Percentiles rank a stretch among this genome's conserved stretches.
phyloP scores from a whole-genome alignment of 2,888 invertebrate species.

The Apoda limacodes region DNA sequence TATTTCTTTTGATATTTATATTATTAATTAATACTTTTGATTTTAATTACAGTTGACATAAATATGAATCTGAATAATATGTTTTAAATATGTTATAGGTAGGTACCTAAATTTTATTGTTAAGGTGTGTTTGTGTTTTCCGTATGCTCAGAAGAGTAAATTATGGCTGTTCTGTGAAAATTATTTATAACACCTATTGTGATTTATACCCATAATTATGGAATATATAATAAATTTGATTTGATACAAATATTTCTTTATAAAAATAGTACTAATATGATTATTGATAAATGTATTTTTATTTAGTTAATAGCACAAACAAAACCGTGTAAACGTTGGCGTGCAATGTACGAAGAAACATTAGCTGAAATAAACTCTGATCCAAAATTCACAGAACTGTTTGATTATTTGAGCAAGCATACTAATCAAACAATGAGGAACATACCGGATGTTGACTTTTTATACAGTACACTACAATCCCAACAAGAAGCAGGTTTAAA shows the following conservation, averaged over 20 bases:
- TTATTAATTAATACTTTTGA: background rate
- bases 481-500: constrained; percentile 72
- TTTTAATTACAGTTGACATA: background rate
- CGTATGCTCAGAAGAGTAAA: no score
- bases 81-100: no score
- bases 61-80: background rate
- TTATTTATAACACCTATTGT: no score
- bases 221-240: no score
- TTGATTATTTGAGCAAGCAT: constrained; percentile 69
- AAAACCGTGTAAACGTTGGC: constrained; percentile 46
- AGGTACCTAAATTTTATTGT: no score
- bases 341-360: constrained; percentile 58
- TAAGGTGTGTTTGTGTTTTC: no score
- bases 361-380: constrained; percentile 55
- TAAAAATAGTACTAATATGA: no score
- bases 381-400: constrained; percentile 71
- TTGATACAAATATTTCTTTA: no score
- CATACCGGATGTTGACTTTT: constrained; percentile 75
- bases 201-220: no score
- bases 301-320: constrained; percentile 51
- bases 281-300: constrained; percentile 9
- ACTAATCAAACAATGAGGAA: constrained; percentile 59
- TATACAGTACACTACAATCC: constrained; percentile 78
- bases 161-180: no score
- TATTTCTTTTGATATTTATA: background rate